Base-by-base conservation (phyloP, 2,113 vertebrate species). In the Aegypius monachus region DNA sequence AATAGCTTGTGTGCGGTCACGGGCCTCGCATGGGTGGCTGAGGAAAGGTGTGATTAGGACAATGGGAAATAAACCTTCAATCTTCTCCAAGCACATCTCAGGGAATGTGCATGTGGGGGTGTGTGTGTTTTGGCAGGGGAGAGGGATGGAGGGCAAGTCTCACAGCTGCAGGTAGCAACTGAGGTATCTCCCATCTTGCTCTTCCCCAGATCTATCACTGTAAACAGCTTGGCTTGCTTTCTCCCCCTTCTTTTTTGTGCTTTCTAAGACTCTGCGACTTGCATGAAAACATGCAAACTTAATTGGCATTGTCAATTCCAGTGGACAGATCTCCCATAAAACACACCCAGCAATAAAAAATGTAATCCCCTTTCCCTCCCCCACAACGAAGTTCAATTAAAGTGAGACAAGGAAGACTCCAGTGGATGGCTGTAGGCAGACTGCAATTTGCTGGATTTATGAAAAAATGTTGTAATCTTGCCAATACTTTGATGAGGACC, bases 401-500 rank as follows among this genome's bases (percentile, higher is more conserved):
- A 95, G 23, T 34, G 77, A 96, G 95, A 96, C 68, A 84, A 94
- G 85, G 88, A 97, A 97, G 92, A 87, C 55, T 91, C 75, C 81
- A 88, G 36, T 93, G 66, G 71, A 95, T 89, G 65, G 73, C 81
- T 90, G 84, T 68, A 95, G 93, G 94, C 91, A 96, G 90, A 77
- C 82, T 92, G 73, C 74, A 96, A 78, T 96, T 96, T 96, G 90
- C 91, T 93, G 77, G 84, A 88, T 94, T 96, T 84, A 95, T 63
- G 66, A 95, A 93, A 94, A 96, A 86, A 93, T 36, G 36, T 63
- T 81, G 87, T 92, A 70, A 70, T 53, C 31, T 82, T 97, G 92
- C 91, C 95, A 97, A 90, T 94, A 92, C 94, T 97, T 97, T 96
- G 96, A 91, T 95, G 89, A 94, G 55, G 94, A 97, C 80, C 91